These are phyloP conservation scores for Artibeus jamaicensis DNA, from an alignment of 2,797 vertebrate genomes.

Conservation along the genomic window DNA sequence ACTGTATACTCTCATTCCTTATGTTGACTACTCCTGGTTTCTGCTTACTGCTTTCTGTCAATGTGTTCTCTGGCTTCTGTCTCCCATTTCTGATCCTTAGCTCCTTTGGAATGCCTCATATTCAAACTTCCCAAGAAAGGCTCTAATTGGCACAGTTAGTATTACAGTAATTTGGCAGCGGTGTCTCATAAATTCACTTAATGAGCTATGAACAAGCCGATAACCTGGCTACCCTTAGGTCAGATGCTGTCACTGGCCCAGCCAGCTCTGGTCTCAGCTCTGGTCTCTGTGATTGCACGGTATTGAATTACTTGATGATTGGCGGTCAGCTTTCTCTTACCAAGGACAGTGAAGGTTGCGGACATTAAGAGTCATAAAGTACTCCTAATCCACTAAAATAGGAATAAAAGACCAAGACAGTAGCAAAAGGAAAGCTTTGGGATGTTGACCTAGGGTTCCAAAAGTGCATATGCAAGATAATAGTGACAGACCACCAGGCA, in stretches of 20 bases:
- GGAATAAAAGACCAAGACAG: background rate
- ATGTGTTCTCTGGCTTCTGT: background rate
- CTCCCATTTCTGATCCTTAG: background rate
- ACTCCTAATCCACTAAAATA: background rate
- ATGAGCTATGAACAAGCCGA: background rate
- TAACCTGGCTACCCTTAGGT: background rate
- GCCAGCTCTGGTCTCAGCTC: background rate
- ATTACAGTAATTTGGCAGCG: background rate
- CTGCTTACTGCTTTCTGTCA: background rate
- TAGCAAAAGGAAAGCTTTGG: background rate
- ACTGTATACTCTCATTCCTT: background rate
- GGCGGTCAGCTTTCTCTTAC: background rate
- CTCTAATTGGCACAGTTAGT: background rate
- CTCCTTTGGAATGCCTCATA: background rate
- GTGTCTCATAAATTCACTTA: background rate
- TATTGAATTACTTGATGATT: background rate
- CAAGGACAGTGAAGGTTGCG: background rate
- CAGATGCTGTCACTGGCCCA: background rate
- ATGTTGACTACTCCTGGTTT: background rate
- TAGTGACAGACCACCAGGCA: background rate
- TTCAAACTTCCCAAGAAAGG: background rate
- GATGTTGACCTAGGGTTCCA: background rate
- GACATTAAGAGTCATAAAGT: background rate
- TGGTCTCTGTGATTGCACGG: background rate
- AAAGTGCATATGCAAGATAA: background rate